phyloP scores from a whole-genome alignment of 2,113 vertebrate species.

The Caretta caretta region DNA sequence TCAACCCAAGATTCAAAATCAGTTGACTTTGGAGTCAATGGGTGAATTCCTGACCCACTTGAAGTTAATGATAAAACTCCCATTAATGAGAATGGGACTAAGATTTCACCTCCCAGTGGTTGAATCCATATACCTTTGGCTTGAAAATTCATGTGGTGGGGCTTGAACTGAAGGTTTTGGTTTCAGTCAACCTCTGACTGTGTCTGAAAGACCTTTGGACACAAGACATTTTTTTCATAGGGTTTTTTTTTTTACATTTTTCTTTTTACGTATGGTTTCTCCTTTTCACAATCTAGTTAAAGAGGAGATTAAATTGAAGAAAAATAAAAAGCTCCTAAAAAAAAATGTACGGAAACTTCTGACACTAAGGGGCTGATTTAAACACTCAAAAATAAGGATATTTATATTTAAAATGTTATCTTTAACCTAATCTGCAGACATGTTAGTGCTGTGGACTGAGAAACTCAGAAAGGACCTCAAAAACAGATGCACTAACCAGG shows the following conservation, averaged over 20 bases:
- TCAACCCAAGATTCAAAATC: no score
- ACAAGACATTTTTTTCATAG: not conserved
- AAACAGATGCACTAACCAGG: not conserved
- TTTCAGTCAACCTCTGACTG: not conserved
- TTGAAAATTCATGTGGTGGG: no score
- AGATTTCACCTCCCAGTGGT: no score
- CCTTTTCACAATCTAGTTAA: not conserved
- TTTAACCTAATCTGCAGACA: not conserved
- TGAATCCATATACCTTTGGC: no score
- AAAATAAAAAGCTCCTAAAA: not conserved
- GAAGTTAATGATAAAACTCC: no score
- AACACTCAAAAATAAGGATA: not conserved
- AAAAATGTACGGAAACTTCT: not conserved
- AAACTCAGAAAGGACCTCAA: not conserved
- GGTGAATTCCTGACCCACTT: no score
- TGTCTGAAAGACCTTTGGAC: not conserved
- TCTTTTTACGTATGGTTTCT: not conserved
- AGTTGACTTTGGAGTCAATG: no score
- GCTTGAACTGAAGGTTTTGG: not conserved
- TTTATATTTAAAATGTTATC: not conserved
- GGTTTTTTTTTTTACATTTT: not conserved
- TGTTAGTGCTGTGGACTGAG: not conserved
- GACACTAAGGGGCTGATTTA: not conserved
- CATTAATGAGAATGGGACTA: no score
- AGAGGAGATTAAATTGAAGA: not conserved